These are phyloP conservation scores for Euzophera pinguis DNA, from an alignment of 2,888 invertebrate species.

Conservation along the genomic window DNA sequence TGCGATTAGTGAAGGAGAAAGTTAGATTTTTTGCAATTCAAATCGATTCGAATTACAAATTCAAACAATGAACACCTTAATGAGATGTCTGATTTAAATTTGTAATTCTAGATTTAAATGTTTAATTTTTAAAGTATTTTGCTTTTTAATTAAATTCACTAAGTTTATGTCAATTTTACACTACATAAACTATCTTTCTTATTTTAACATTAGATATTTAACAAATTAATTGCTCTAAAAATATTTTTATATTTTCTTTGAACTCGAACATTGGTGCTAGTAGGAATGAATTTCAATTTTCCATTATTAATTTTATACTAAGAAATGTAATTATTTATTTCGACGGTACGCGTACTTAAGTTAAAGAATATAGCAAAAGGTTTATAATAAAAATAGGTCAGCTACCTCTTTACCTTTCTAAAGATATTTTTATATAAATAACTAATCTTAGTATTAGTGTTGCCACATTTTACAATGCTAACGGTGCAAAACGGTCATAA, in stretches of 20 bases:
- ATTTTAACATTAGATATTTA: not conserved
- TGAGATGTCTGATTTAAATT: not conserved
- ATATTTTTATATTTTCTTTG: conserved; percentile 14
- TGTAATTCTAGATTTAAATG: not conserved
- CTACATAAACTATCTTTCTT: no score
- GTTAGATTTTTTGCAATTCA: conserved; percentile 1
- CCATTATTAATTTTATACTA: conserved; percentile 28
- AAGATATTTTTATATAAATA: conserved; percentile 69
- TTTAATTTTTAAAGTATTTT: not conserved
- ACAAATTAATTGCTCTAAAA: conserved; percentile 14
- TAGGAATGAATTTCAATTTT: conserved; percentile 52
- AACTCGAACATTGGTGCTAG: conserved; percentile 67
- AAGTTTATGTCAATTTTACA: no score
- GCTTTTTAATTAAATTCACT: not conserved
- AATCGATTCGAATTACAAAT: conserved; percentile 4
- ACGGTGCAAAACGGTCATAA: conserved; percentile 42
- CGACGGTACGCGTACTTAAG: conserved; percentile 55
- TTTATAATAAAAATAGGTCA: conserved; percentile 39
- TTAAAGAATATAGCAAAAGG: conserved; percentile 44
- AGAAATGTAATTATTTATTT: conserved; percentile 27
- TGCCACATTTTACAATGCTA: conserved; percentile 40
- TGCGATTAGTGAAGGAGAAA: not conserved
- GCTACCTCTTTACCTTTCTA: conserved; percentile 72
- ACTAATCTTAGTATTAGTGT: conserved; percentile 52
- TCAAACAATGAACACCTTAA: conserved; percentile 5